phyloP scores from a whole-genome alignment of 2,888 invertebrate genomes.

The Netelia melanura region DNA sequence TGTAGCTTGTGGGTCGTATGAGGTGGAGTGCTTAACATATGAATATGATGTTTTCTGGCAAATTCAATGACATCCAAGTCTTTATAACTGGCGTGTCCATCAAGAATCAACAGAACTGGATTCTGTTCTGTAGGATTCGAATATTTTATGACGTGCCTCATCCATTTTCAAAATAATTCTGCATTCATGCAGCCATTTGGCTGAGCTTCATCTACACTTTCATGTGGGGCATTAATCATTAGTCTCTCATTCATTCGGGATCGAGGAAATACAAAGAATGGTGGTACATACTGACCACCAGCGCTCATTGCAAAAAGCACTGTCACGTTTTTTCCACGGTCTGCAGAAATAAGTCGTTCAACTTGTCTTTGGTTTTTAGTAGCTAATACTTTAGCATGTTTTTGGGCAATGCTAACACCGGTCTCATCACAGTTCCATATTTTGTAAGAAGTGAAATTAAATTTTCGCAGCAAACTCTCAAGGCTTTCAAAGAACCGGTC shows the following conservation, averaged over 20 bases:
- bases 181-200: conserved; percentile 70
- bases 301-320: conserved; percentile 64
- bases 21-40: conserved; percentile 73
- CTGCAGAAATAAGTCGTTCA: conserved; percentile 68
- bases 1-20: conserved; percentile 73
- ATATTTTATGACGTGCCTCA: conserved; percentile 59
- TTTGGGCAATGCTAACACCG: conserved; percentile 38
- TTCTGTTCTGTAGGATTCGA: conserved; percentile 63
- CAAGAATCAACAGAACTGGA: conserved; percentile 71
- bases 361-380: conserved; percentile 68
- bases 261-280: conserved; percentile 69
- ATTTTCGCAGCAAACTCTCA: background rate
- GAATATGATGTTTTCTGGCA: conserved; percentile 69
- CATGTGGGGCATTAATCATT: conserved; percentile 66
- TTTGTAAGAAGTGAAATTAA: background rate
- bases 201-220: conserved; percentile 58
- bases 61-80: conserved; percentile 70
- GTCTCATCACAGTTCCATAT: conserved; percentile 8
- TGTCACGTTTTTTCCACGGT: conserved; percentile 68
- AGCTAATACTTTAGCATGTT: conserved; percentile 57
- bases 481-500: background rate
- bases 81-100: conserved; percentile 72
- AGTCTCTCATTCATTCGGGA: conserved; percentile 66
- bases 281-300: conserved; percentile 62
- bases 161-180: conserved; percentile 61